Evolutionary conservation across 2,113 vertebrate species (phyloP).

Genomic region (Myotis lucifugus): DNA sequence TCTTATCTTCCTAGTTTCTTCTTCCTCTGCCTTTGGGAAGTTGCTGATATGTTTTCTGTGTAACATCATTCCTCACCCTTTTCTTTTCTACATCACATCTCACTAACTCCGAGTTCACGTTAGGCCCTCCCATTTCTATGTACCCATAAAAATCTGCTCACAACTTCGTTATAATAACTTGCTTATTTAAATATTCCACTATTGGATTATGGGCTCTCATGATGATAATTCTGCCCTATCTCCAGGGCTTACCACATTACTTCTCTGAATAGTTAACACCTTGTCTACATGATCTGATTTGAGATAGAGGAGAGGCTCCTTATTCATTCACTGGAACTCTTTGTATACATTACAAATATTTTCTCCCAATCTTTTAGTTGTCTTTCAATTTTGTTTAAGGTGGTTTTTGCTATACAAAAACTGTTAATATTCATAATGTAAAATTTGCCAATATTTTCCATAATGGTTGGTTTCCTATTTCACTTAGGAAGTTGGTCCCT

Average conservation of each 20-base stretch:
- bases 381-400: slow-evolving; percentile 3
- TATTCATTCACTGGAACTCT: not conserved
- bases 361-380: not conserved
- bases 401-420: not conserved
- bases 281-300: not conserved
- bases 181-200: not conserved
- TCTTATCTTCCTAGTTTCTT: not conserved
- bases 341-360: not conserved
- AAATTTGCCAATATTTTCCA: slow-evolving; percentile 34
- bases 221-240: not conserved
- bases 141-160: not conserved
- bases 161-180: not conserved
- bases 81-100: not conserved
- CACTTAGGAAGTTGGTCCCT: not conserved
- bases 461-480: not conserved
- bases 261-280: not conserved
- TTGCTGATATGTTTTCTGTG: not conserved
- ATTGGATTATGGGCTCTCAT: not conserved
- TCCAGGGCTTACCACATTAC: not conserved
- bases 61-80: not conserved
- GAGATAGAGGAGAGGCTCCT: not conserved
- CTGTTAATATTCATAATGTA: not conserved
- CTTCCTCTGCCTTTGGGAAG: not conserved
- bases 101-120: not conserved
- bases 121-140: not conserved